These are phyloP conservation scores for Antedon mediterranea DNA, from an alignment of 53 echinoderm and acorn worm species.

Conservation along the genomic window DNA sequence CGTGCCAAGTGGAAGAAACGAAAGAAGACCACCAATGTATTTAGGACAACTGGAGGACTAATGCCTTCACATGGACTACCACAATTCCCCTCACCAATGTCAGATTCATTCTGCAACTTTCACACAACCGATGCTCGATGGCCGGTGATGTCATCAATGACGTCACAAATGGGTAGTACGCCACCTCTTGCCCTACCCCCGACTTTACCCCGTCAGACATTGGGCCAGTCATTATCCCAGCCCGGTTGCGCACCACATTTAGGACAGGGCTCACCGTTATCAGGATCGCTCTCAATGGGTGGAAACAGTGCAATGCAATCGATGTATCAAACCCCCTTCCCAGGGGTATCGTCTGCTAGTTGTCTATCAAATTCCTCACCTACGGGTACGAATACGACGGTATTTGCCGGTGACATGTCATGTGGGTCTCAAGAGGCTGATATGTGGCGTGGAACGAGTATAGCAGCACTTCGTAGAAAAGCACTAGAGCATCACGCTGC, in stretches of 20 bases:
- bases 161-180: constrained; percentile 56
- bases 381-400: constrained; percentile 47
- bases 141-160: constrained; percentile 64
- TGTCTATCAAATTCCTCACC: constrained; percentile 69
- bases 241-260: constrained; percentile 29
- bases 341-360: constrained; percentile 60
- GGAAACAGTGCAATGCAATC: constrained; percentile 79
- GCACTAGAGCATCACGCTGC: constrained; percentile 87
- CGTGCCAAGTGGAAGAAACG: constrained; percentile 99
- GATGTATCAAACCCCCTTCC: constrained; percentile 83
- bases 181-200: constrained; percentile 42
- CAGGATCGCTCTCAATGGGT: constrained; percentile 49
- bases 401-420: constrained; percentile 54
- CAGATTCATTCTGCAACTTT: constrained; percentile 88
- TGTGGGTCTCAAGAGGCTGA: constrained; percentile 60
- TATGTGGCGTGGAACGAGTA: constrained; percentile 99
- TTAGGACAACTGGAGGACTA: constrained; percentile 86
- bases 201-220: constrained; percentile 54
- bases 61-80: constrained; percentile 92
- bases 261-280: constrained; percentile 38
- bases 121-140: constrained; percentile 72
- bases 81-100: constrained; percentile 95
- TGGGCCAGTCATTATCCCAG: constrained; percentile 43
- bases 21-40: constrained; percentile 99
- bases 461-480: constrained; percentile 82